Base-by-base conservation (phyloP, 2,797 vertebrate species). In the Platalea minor region DNA sequence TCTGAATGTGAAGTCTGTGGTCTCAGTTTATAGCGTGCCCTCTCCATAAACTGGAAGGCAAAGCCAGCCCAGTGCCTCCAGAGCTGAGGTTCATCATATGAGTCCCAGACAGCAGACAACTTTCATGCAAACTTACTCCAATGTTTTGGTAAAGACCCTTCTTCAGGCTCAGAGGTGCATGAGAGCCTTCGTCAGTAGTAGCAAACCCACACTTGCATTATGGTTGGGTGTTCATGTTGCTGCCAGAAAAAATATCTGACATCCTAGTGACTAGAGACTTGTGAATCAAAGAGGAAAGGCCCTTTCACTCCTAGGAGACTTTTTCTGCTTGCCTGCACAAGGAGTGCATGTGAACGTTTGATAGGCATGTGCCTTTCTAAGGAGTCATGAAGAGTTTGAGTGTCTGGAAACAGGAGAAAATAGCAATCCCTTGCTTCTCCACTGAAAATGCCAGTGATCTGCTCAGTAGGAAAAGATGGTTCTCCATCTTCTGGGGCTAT, bases 171-270 rank as follows among this genome's bases (percentile, higher is more conserved):
- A 8, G 37, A 13, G 26, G 20, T 15, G 28, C 3, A 1, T 37
- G 41, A 81, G n/a, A 64, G 51, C 41, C 64, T 87, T 79, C 35
- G 23, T 5, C 31, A 57, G 9, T 29, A 35, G 25, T 2, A 73
- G 60, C 51, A 86, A 76, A 59, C 17, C 19, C 33, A 56, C 19
- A 10, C 12, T 48, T 74, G 64, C 17, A 17, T 61, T 80, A 10
- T 29, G 4, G 4, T 2, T 41, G 16, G 15, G 43, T 2, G 8
- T 20, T 91, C 41, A 9, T 0, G 0, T 16, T 41, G 15, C 45
- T 91, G 64, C 31, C 45, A 72, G 53, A 53, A 80, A 60, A 67
- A 79, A 18, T 26, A 33, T 28, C 59, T 81, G 50, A 65, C 75
- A 43, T 67, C 19, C 53, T 41, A 39, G 39, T 63, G 54, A 39